phyloP scores from a whole-genome alignment of 2,888 invertebrate species.

The Caenorhabditis panamensis region DNA sequence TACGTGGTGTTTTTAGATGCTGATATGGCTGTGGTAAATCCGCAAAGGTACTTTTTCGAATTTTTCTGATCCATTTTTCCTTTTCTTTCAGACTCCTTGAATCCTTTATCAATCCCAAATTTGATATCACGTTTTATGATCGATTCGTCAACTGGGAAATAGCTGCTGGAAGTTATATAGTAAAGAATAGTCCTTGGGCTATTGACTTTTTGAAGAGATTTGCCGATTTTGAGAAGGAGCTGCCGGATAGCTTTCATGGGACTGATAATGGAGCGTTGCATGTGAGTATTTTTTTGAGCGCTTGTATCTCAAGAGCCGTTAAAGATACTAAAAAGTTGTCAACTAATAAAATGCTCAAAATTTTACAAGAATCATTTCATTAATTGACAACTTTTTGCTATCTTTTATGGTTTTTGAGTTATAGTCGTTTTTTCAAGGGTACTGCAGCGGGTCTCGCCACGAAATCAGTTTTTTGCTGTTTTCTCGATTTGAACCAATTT shows the following conservation, averaged over 20 bases:
- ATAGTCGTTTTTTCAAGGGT: too few species aligned
- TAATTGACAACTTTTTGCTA: not conserved
- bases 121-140: constrained; percentile 62
- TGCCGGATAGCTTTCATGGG: constrained; percentile 57
- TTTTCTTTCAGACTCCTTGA: constrained; percentile 34
- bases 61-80: too few species aligned
- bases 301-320: too few species aligned
- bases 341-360: too few species aligned
- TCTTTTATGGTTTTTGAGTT: not conserved
- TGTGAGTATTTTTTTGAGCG: constrained; percentile 12
- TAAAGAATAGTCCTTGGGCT: constrained; percentile 28
- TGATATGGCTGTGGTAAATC: constrained; percentile 65
- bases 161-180: constrained; percentile 64
- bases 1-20: constrained; percentile 65
- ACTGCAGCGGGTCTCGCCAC: too few species aligned
- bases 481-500: too few species aligned
- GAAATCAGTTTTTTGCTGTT: too few species aligned
- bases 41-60: too few species aligned
- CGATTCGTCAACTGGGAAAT: constrained; percentile 66
- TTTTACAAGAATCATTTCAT: not conserved
- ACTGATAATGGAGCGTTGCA: constrained; percentile 64
- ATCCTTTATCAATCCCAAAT: constrained; percentile 43
- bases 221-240: constrained; percentile 49
- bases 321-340: too few species aligned
- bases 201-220: constrained; percentile 42